These are phyloP conservation scores for Ethmia dodecea DNA, from an alignment of 2,888 invertebrate genomes.

Conservation along the genomic window DNA sequence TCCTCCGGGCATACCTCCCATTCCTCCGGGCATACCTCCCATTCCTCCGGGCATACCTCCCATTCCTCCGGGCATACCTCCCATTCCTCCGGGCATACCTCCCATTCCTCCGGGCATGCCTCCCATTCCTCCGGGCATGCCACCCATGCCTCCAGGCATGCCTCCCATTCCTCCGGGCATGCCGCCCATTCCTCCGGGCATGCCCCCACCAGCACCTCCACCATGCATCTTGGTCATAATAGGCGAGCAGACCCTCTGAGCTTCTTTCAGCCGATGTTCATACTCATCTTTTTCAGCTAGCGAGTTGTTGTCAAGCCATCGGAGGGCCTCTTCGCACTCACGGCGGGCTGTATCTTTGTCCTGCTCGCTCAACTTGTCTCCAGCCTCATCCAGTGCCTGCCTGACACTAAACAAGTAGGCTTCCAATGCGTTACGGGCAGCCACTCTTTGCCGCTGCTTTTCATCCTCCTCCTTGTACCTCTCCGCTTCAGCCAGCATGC, in stretches of 20 bases:
- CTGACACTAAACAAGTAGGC: slow-evolving; percentile 80
- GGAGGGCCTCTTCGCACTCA: slow-evolving; percentile 73
- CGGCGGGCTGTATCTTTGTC: slow-evolving; percentile 71
- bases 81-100: slow-evolving; percentile 9
- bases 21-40: not conserved
- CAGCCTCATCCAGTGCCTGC: slow-evolving; percentile 77
- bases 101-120: slow-evolving; percentile 9
- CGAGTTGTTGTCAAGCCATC: slow-evolving; percentile 81
- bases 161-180: not conserved
- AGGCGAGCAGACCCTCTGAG: slow-evolving; percentile 70
- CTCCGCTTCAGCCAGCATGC: slow-evolving; percentile 83
- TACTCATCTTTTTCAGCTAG: slow-evolving; percentile 78
- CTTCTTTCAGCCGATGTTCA: slow-evolving; percentile 71
- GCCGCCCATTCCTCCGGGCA: not conserved
- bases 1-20: slow-evolving; percentile 5
- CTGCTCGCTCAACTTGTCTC: slow-evolving; percentile 68
- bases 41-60: not conserved
- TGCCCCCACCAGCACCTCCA: slow-evolving; percentile 52
- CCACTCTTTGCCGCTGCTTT: slow-evolving; percentile 78
- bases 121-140: not conserved
- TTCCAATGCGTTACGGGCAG: slow-evolving; percentile 82
- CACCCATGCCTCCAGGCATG: not conserved
- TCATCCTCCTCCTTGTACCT: slow-evolving; percentile 81
- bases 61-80: not conserved
- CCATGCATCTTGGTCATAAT: slow-evolving; percentile 69